phyloP scores from a whole-genome alignment of 2,797 vertebrate genomes.

The Epinephelus malabaricus region DNA sequence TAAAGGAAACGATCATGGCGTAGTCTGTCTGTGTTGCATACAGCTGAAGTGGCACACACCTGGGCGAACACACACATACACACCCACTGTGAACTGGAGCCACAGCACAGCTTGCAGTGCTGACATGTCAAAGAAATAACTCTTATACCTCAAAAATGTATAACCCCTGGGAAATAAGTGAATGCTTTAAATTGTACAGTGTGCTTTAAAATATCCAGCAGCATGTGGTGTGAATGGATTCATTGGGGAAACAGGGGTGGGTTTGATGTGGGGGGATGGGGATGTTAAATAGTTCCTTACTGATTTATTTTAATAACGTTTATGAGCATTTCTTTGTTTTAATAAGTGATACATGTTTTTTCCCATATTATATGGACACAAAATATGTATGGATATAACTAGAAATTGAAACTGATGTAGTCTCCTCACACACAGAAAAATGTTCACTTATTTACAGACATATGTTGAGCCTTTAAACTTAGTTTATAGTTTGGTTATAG shows the following conservation, averaged over 20 bases:
- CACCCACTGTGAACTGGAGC: slow-evolving; percentile 10
- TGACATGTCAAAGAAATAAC: slow-evolving; percentile 49
- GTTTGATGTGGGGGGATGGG: background rate
- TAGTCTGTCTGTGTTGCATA: slow-evolving; percentile 17
- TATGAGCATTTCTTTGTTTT: background rate
- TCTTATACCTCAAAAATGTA: slow-evolving; percentile 43
- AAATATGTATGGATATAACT: background rate
- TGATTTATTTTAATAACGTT: background rate
- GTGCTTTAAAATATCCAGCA: slow-evolving; percentile 8
- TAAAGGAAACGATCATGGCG: slow-evolving; percentile 32
- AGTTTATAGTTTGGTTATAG: background rate
- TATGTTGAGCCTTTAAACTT: too few relatives aligned
- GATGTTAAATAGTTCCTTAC: background rate
- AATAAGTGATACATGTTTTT: background rate
- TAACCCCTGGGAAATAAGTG: slow-evolving; percentile 23
- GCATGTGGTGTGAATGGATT: slow-evolving; percentile 9
- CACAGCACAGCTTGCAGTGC: slow-evolving; percentile 47
- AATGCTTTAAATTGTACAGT: slow-evolving; percentile 17
- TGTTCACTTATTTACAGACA: background rate
- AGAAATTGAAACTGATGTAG: background rate
- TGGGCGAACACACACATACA: slow-evolving; percentile 21
- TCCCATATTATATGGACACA: background rate
- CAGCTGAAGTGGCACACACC: slow-evolving; percentile 20
- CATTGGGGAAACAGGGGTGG: background rate
- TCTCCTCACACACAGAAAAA: background rate